A percentile compares a stretch with the other conserved stretches of the same genome.
Conservation (phyloP, 2,888 invertebrate genomes). For the Entomobrya multifasciata region DNA sequence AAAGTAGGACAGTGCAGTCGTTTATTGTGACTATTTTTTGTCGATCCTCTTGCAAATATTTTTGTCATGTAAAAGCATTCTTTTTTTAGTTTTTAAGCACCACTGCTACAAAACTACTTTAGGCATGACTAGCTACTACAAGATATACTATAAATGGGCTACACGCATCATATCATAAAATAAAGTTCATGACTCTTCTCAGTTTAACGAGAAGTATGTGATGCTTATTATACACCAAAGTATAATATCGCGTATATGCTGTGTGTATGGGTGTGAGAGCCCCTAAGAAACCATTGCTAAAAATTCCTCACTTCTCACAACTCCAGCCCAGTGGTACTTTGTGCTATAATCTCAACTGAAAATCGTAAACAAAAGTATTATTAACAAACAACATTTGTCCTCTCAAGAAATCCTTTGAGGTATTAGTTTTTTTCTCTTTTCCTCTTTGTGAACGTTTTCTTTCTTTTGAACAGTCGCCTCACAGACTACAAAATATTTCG, state of each 20-base stretch:
- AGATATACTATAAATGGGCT: too few species aligned
- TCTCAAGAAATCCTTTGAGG: conserved; percentile 30
- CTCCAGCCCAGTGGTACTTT: neutral
- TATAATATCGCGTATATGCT: too few species aligned
- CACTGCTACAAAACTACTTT: conserved; percentile 27
- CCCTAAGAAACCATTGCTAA: neutral
- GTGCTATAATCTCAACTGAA: conserved; percentile 18
- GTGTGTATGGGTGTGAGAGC: neutral
- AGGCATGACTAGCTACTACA: neutral
- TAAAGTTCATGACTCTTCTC: conserved; percentile 56
- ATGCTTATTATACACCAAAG: too few species aligned
- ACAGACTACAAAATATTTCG: neutral
- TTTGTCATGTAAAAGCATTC: conserved; percentile 22
- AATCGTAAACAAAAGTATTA: conserved; percentile 59
- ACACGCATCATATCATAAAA: conserved; percentile 67
- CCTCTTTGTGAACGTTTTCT: conserved; percentile 19
- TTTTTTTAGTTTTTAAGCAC: conserved; percentile 23
- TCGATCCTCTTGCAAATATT: conserved; percentile 33
- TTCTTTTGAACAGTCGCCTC: neutral
- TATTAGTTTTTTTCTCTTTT: conserved; percentile 20
- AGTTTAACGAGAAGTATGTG: conserved; percentile 50
- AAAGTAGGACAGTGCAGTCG: conserved; percentile 72
- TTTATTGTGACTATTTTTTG: conserved; percentile 64
- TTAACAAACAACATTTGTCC: conserved; percentile 55
- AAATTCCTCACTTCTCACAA: neutral